phyloP scores from a whole-genome alignment of 2,888 invertebrate genomes.

The Epinotia demarniana region DNA sequence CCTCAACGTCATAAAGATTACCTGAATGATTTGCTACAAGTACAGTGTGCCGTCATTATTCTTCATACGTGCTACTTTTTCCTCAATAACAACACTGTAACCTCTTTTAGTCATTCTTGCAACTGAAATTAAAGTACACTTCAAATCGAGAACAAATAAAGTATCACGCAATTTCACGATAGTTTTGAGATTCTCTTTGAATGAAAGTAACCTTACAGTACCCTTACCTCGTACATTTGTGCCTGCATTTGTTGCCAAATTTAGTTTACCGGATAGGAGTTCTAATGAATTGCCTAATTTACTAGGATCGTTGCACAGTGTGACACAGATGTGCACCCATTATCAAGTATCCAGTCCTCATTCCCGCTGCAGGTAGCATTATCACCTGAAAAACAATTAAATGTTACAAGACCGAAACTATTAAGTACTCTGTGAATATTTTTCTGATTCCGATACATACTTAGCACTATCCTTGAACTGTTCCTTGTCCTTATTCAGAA shows the following conservation, averaged over 20 bases:
- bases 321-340: slow-evolving; percentile 16
- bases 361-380: slow-evolving; percentile 12
- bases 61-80: background rate
- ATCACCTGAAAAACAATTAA: slow-evolving; percentile 18
- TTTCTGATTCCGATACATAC: background rate
- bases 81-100: background rate
- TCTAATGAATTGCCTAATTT: slow-evolving; percentile 10
- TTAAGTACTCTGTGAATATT: background rate
- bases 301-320: slow-evolving; percentile 8
- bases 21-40: background rate
- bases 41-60: background rate
- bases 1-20: background rate
- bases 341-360: slow-evolving; percentile 12
- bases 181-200: slow-evolving; percentile 1
- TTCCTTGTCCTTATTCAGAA: background rate
- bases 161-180: background rate
- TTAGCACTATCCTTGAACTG: background rate
- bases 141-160: slow-evolving; percentile 5
- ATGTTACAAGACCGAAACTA: slow-evolving; percentile 10
- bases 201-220: too few species aligned
- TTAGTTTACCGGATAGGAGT: too few species aligned
- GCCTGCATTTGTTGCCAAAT: too few species aligned
- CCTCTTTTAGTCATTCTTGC: background rate
- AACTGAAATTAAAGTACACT: background rate
- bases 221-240: too few species aligned